phyloP scores from a whole-genome alignment of 1,140 invertebrate species.

The Plutomurus gul region DNA sequence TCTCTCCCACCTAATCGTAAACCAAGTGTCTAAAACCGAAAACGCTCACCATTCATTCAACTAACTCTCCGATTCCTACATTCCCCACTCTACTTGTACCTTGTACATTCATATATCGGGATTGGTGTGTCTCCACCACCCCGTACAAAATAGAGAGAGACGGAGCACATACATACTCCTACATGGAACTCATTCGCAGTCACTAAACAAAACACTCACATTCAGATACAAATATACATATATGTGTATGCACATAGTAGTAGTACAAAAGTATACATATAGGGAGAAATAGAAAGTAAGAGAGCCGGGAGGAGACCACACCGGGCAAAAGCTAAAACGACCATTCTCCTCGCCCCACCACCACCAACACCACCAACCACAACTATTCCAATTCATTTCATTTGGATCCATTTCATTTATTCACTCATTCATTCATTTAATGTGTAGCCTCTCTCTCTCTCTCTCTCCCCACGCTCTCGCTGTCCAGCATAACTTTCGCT shows the following conservation, averaged over 20 bases:
- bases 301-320: background rate
- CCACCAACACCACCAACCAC: background rate
- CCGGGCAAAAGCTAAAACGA: background rate
- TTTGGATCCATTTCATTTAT: slow-evolving; percentile 6
- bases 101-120: no score
- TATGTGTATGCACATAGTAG: background rate
- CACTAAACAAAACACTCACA: background rate
- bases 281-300: background rate
- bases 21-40: background rate
- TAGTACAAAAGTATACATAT: background rate
- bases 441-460: background rate
- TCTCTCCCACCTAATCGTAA: background rate
- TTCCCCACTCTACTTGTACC: background rate
- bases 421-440: slow-evolving; percentile 7
- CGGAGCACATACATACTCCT: background rate
- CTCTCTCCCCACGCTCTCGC: background rate
- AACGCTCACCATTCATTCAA: background rate
- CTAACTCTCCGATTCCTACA: background rate
- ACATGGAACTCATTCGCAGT: background rate
- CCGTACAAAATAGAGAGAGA: no score
- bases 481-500: background rate
- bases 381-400: slow-evolving; percentile 41
- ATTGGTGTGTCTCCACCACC: no score
- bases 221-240: no score
- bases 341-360: background rate